Conservation (phyloP, 2,888 invertebrate species). For the Thymelicus lineola region DNA sequence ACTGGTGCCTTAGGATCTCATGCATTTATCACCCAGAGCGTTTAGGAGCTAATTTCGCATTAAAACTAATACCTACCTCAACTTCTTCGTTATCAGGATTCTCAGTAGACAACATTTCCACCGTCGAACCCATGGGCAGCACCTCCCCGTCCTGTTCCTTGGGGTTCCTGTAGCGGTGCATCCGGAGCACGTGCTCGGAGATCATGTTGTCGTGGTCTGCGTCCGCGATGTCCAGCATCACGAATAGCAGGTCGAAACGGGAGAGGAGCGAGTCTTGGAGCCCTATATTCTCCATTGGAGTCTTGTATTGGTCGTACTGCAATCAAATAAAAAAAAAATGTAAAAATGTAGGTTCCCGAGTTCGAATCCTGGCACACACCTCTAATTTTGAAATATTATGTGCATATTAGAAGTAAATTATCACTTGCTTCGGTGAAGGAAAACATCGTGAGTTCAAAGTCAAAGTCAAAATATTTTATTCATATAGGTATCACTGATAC, state of each 20-base stretch:
- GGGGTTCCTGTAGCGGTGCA: slow-evolving; percentile 97
- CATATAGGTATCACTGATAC: too few relatives aligned
- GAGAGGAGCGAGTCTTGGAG: slow-evolving; percentile 98
- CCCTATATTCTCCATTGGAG: slow-evolving; percentile 99
- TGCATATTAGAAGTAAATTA: too few relatives aligned
- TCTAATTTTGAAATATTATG: too few relatives aligned
- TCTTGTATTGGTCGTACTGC: slow-evolving; percentile 99
- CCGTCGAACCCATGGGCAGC: slow-evolving; percentile 91
- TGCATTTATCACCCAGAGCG: too few relatives aligned
- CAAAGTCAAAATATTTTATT: too few relatives aligned
- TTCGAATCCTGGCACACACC: too few relatives aligned
- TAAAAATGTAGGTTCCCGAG: too few relatives aligned
- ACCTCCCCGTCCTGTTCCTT: slow-evolving; percentile 98
- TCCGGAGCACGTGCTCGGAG: slow-evolving; percentile 98
- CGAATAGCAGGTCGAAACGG: slow-evolving; percentile 99
- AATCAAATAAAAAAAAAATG: too few relatives aligned
- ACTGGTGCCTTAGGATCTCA: too few relatives aligned
- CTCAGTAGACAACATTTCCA: slow-evolving; percentile 94
- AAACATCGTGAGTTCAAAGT: too few relatives aligned
- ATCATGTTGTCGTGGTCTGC: slow-evolving; percentile 96
- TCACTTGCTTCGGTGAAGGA: too few relatives aligned
- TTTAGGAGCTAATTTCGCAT: too few relatives aligned
- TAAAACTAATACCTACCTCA: slow-evolving; percentile 56
- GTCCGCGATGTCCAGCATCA: slow-evolving; percentile 97
- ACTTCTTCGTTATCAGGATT: slow-evolving; percentile 89